Base-by-base conservation (phyloP, 2,113 vertebrate species). In the Pomatostomus ruficeps region DNA sequence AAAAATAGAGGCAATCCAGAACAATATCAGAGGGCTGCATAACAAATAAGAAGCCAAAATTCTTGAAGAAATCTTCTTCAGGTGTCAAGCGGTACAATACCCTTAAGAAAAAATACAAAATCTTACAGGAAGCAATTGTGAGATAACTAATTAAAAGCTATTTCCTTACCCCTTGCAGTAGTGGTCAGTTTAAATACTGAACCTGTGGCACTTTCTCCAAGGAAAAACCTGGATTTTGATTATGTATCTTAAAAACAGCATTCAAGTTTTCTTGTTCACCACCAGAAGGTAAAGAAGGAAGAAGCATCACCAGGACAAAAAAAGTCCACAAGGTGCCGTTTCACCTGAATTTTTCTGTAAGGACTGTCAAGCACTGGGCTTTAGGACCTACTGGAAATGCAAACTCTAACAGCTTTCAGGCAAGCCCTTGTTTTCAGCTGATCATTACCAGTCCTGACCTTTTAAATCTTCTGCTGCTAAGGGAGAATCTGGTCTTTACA, bases 391-490 rank as follows among this genome's bases (percentile, higher is more conserved):
- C 74, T 88, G 78, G 67, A 76, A 95, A 95, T 76, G 51, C 75
- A 94, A 59, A 89, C 61, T 87, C 26, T 35, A 73, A 66, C 42
- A 80, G 74, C 62, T 93, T 90, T 88, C 87, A 93, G 63, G 40
- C 71, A 88, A 96, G 62, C 89, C 63, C 81, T 88, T 96, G 67
- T 94, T 94, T 96, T 94, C 94, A 94, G 63, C 82, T 96, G 93
- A 94, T 97, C 89, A 91, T 96, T 96, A 96, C 88, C 86, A 59
- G 58, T 88, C 83, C 78, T 97, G 96, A 97, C 94, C 95, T 97
- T 97, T 96, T 88, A 96, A 96, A 97, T 94, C 95, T 95, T 55
- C 94, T 93, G 89, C 93, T 96, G 95, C 96, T 96, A 36, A 94
- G 93, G 96, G 89, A 97, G 91, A 91, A 85, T 83, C 89, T 94